These are phyloP conservation scores for Benitochromis conjunctus DNA, from an alignment of 2,113 vertebrate genomes.

Conservation along the genomic window DNA sequence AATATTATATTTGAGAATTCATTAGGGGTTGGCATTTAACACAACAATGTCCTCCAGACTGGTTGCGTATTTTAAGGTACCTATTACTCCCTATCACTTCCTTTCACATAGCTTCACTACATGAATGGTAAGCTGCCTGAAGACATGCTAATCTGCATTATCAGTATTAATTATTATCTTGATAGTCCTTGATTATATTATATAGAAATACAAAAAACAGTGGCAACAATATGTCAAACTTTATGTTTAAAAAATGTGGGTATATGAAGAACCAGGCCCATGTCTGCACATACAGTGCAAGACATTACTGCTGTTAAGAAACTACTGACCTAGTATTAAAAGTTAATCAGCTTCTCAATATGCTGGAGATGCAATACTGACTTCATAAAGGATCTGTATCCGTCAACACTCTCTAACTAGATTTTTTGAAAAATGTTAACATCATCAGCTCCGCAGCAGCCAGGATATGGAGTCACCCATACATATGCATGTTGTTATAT, in stretches of 20 bases:
- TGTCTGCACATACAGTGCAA: background rate
- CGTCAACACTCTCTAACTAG: background rate
- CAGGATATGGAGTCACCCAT: background rate
- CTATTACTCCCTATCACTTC: background rate
- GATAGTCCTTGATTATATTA: background rate
- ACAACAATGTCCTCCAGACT: background rate
- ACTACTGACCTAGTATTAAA: background rate
- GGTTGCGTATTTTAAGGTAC: background rate
- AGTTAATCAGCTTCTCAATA: background rate
- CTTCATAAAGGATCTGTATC: conserved; percentile 16
- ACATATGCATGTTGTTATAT: background rate
- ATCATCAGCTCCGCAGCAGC: background rate
- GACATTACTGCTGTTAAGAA: background rate
- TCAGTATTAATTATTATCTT: background rate
- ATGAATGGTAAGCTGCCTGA: background rate
- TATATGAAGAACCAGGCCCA: background rate
- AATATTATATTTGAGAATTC: background rate
- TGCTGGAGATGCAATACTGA: background rate
- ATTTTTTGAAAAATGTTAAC: background rate
- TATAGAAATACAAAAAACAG: background rate
- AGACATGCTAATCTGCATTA: background rate
- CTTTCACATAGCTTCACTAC: background rate
- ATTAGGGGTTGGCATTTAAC: background rate
- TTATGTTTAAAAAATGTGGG: background rate
- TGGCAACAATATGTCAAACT: background rate